Evolutionary conservation across 2,888 invertebrate species (phyloP).

Genomic region (Parthenolecanium corni): DNA sequence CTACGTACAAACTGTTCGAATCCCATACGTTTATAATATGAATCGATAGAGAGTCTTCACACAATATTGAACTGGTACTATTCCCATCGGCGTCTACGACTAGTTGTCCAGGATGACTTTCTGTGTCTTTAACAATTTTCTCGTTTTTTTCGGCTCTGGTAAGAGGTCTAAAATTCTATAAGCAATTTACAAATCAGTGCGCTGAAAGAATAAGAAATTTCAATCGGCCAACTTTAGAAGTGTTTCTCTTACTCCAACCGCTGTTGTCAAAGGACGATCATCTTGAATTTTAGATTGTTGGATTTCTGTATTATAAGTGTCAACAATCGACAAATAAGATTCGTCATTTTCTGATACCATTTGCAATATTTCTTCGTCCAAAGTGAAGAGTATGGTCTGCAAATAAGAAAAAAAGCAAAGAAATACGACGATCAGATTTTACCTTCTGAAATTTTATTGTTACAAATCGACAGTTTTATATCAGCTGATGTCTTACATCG

Average conservation of each 20-base stretch:
- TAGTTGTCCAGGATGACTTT: conserved; percentile 6
- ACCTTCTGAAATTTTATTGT: not conserved
- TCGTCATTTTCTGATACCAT: conserved; percentile 45
- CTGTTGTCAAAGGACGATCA: conserved; percentile 51
- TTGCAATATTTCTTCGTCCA: conserved; percentile 59
- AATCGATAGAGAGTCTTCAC: conserved; percentile 38
- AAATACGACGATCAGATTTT: not conserved
- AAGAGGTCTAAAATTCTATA: conserved; percentile 35
- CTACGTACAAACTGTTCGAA: conserved; percentile 45
- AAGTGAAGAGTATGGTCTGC: conserved; percentile 76
- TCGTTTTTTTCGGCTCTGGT: conserved; percentile 33
- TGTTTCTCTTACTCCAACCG: conserved; percentile 37
- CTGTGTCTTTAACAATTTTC: conserved; percentile 4
- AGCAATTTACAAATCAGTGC: not conserved
- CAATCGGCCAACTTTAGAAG: too few species aligned
- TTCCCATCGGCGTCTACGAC: conserved; percentile 4
- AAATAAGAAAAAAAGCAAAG: conserved; percentile 34
- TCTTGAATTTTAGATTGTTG: conserved; percentile 29
- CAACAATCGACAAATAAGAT: conserved; percentile 41
- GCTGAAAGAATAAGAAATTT: not conserved
- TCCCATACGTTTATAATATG: conserved; percentile 55
- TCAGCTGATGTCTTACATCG: conserved; percentile 45
- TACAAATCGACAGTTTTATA: not conserved
- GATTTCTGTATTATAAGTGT: conserved; percentile 28
- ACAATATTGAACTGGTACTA: conserved; percentile 34